Evolutionary conservation across 2,797 vertebrate genomes (phyloP), one percentile per base, ranked within the genome.

Genomic region (Botia almorhae): DNA sequence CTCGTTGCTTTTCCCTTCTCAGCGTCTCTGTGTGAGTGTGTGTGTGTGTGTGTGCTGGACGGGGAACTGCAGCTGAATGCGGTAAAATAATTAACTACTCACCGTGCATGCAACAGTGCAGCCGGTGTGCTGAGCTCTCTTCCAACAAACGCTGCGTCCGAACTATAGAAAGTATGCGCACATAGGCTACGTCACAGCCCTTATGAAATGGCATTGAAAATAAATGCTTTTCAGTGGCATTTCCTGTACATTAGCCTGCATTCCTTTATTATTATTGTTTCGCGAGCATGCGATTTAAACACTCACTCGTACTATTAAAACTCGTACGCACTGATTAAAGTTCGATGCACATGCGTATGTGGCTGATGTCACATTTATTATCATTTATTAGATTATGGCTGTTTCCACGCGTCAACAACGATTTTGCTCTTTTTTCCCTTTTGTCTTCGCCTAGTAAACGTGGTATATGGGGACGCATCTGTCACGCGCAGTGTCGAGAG

Each of bases 41-140:
- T 29, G 29, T 29, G 29, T 29, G 29, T 29, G 29, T 29, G 29
- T 29, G 29, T 29, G 81, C 29, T 78, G 56, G 79, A 81, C 83
- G 73, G 29, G 84, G 78, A 87, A 89, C 89, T 89, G 91, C 92
- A 92, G 92, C 91, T 93, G 92, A 92, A 94, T 94, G 92, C 92
- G 90, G 91, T 87, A 88, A 90, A 88, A 88, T 89, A 88, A 87
- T 89, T 88, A 89, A 90, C 89, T 89, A 77, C 70, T 82, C 89
- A 76, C 87, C 86, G 81, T 86, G 85, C 89, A 89, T 87, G 90
- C 87, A 91, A 89, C 83, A 82, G 85, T 86, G 84, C 87, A 70
- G 50, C 84, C 82, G 50, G 60, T 58, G 65, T 13, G 53, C 73
- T 19, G 60, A 70, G 46, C 33, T 29, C 17, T 78, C 72, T 71